Conservation (phyloP, 2,888 invertebrate species). For the Myopa testacea region DNA sequence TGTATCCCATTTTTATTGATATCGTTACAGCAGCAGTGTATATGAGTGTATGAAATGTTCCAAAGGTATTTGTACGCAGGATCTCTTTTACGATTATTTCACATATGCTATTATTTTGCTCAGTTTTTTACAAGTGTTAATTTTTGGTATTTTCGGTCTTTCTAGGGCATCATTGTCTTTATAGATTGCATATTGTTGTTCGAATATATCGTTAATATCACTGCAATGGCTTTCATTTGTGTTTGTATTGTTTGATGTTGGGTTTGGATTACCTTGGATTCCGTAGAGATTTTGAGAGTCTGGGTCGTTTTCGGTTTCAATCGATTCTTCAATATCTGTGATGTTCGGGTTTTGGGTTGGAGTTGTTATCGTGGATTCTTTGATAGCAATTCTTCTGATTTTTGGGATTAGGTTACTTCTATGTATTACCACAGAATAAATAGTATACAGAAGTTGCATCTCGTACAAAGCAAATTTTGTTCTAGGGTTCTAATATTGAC, state of each 20-base stretch:
- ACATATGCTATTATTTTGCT: constrained; percentile 14
- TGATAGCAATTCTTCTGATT: constrained; percentile 23
- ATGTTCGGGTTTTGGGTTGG: neutral
- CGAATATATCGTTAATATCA: too few relatives aligned
- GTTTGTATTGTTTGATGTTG: neutral
- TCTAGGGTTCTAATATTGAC: too few relatives aligned
- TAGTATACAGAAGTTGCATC: too few relatives aligned
- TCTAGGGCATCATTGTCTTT: too few relatives aligned
- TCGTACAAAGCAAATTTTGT: too few relatives aligned
- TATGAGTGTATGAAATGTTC: neutral
- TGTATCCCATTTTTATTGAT: constrained; percentile 15
- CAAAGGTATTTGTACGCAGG: neutral
- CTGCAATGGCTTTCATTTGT: neutral
- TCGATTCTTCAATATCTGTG: neutral
- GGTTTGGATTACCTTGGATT: neutral
- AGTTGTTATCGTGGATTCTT: constrained; percentile 9
- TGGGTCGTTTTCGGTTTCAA: neutral
- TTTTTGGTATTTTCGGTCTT: constrained; percentile 9
- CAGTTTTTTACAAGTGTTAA: constrained; percentile 10
- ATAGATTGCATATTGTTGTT: too few relatives aligned
- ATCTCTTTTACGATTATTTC: constrained; percentile 8
- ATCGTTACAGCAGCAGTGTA: constrained; percentile 18
- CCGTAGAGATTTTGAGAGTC: neutral
- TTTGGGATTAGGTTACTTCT: constrained; percentile 21
- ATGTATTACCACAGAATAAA: too few relatives aligned